Evolutionary conservation across 2,888 invertebrate species (phyloP).

Genomic region (Hirtodrosophila cameraria): DNA sequence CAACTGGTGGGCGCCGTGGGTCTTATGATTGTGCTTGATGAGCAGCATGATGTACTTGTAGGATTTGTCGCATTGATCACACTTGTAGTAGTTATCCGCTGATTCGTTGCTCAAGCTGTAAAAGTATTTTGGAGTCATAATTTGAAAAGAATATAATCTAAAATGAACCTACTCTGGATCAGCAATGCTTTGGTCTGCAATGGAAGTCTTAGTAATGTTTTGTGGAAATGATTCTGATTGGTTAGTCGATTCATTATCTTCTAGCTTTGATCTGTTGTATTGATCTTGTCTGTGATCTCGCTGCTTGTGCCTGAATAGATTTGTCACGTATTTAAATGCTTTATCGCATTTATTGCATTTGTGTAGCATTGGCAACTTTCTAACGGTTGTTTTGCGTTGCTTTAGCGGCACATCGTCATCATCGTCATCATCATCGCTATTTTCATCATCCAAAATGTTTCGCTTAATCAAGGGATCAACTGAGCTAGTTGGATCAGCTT

Average conservation of each 20-base stretch:
- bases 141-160: no score
- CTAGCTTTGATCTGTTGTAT: no score
- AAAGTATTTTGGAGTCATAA: not conserved
- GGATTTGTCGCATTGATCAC: constrained; percentile 62
- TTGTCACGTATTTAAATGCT: constrained; percentile 54
- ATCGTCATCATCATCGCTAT: constrained; percentile 44
- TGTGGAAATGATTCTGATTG: not conserved
- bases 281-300: constrained; percentile 30
- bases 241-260: not conserved
- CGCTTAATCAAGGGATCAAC: constrained; percentile 53
- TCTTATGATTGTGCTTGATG: constrained; percentile 54
- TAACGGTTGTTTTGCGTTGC: constrained; percentile 34
- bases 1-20: constrained; percentile 42
- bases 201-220: constrained; percentile 8
- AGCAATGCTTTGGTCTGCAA: not conserved
- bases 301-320: constrained; percentile 60
- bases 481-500: not conserved
- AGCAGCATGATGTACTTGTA: constrained; percentile 61
- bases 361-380: constrained; percentile 28
- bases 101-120: constrained; percentile 33
- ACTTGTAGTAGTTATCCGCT: constrained; percentile 55
- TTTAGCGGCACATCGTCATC: constrained; percentile 58
- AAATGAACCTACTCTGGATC: constrained; percentile 28
- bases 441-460: not conserved
- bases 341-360: constrained; percentile 53